Evolutionary conservation across 2,797 vertebrate species (phyloP).

Genomic region (Acanthis flammea): DNA sequence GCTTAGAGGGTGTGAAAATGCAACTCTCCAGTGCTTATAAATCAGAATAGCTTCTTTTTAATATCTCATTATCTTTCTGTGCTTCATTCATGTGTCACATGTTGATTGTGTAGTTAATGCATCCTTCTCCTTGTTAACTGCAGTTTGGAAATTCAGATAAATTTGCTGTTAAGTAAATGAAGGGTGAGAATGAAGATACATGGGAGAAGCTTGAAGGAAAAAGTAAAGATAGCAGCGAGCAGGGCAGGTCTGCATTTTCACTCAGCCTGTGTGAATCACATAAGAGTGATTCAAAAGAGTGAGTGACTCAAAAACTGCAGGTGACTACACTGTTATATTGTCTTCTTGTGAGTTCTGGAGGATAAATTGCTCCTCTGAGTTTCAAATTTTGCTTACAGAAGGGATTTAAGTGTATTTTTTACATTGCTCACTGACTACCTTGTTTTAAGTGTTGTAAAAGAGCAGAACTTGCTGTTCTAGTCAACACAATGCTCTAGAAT

Average conservation of each 20-base stretch:
- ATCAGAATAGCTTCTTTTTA: background rate
- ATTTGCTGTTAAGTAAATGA: background rate
- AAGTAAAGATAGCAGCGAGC: background rate
- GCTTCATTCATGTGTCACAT: background rate
- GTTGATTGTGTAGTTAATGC: background rate
- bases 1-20: background rate
- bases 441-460: background rate
- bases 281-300: background rate
- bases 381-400: constrained; percentile 1
- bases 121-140: background rate
- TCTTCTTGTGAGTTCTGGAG: background rate
- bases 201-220: background rate
- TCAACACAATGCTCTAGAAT: background rate
- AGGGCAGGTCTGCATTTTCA: background rate
- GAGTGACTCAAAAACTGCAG: background rate
- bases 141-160: background rate
- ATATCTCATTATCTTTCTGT: background rate
- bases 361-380: background rate
- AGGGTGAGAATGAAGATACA: background rate
- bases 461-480: background rate
- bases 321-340: background rate
- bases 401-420: background rate
- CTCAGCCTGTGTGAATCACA: background rate
- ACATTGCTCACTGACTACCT: background rate
- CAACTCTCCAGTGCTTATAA: background rate